These are phyloP conservation scores for Sepiola atlantica DNA, from an alignment of 2,888 invertebrate genomes.

Conservation along the genomic window DNA sequence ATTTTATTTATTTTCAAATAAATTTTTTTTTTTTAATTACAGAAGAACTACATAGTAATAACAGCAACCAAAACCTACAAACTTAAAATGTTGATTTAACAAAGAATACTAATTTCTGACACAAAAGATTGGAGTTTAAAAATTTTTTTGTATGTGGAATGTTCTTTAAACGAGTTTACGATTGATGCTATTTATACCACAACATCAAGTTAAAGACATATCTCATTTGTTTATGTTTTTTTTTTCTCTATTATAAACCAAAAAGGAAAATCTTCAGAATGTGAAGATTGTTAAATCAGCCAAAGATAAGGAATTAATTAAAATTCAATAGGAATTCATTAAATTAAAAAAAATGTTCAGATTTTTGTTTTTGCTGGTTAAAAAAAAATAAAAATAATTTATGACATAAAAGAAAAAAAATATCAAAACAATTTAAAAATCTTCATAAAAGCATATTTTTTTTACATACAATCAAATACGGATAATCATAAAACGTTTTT, in stretches of 20 bases:
- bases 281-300: neutral
- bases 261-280: neutral
- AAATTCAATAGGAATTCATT: neutral
- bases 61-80: too few species aligned
- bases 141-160: neutral
- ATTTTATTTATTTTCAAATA: too few species aligned
- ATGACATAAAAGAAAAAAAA: too few species aligned
- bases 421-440: too few species aligned
- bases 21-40: too few species aligned
- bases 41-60: too few species aligned
- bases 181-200: neutral
- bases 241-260: neutral
- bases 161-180: neutral
- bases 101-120: neutral
- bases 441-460: too few species aligned
- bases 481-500: too few species aligned
- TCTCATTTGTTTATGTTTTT: neutral
- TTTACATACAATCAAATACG: too few species aligned
- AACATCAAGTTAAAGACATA: neutral
- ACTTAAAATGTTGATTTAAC: too few species aligned
- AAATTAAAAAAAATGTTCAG: neutral
- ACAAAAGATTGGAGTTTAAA: neutral
- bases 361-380: neutral
- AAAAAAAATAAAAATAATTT: neutral
- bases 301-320: neutral